Conservation (phyloP, 2,113 vertebrate genomes). For the Pogonocichla stellata region DNA sequence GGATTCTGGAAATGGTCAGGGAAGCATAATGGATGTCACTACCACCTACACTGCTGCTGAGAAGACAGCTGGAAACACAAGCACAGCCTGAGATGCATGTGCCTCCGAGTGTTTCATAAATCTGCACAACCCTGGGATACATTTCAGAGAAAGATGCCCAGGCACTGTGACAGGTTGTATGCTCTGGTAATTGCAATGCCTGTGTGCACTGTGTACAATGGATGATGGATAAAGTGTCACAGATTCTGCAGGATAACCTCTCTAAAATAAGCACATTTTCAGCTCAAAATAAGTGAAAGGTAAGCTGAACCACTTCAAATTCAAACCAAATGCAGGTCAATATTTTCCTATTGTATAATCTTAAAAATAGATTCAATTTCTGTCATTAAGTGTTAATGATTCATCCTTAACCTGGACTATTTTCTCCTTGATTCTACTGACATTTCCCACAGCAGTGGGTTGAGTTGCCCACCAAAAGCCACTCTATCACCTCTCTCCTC, state of each 20-base stretch:
- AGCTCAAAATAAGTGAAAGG: background rate
- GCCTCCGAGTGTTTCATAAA: background rate
- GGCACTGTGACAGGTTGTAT: background rate
- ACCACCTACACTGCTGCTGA: background rate
- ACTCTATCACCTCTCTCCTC: background rate
- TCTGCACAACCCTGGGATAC: background rate
- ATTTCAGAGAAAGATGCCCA: background rate
- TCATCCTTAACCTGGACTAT: background rate
- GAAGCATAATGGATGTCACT: background rate
- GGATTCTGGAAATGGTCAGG: background rate
- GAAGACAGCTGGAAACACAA: background rate
- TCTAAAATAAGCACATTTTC: background rate
- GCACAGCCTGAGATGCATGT: background rate
- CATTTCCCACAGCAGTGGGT: background rate
- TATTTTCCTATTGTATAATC: background rate
- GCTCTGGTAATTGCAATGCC: background rate
- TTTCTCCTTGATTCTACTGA: background rate
- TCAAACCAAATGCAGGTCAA: background rate
- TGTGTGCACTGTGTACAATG: background rate
- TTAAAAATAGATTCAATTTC: background rate
- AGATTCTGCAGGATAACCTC: background rate
- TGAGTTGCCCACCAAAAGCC: background rate
- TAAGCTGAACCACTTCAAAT: background rate
- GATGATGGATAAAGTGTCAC: background rate
- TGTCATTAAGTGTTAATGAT: conserved; percentile 2